Base-by-base conservation (phyloP, 2,113 vertebrate species). In the Colius striatus region DNA sequence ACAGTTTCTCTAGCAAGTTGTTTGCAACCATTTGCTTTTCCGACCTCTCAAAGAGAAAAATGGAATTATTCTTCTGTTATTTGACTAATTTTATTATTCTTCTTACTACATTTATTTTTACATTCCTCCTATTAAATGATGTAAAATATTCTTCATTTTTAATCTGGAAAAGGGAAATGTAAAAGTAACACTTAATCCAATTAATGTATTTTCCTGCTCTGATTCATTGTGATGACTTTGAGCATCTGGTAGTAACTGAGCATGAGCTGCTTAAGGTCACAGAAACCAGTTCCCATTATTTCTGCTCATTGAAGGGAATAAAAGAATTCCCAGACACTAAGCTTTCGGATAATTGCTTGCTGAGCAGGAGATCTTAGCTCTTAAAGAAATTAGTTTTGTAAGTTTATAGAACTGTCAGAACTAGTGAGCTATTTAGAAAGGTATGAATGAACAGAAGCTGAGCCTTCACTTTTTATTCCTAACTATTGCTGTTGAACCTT, bases 281-380 rank as follows among this genome's bases (percentile, higher is more conserved):
- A 89, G 91, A 94, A 95, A 91, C 93, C 94, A 97, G 97, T 98
- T 96, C 96, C 84, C 66, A 97, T 98, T 98, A 97, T 97, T 98
- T 97, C 94, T 97, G 95, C 92, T 98, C 91, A 96, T 74, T 97
- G 97, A 98, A 97, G 97, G 97, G 96, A 96, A 98, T 97, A 97
- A 98, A 96, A 95, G 91, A 97, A 97, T 97, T 97, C 98, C 77
- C 94, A 92, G 90, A 62, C 90, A 95, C 95, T 98, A 98, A 98
- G 98, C 98, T 97, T 97, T 58, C n/a, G 85, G 96, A 82, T 98
- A 98, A 98, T 98, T 97, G 96, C 95, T 97, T 16, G 84, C 89
- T 97, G 95, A 96, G 85, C 89, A 96, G 84, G 96, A 97, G 84
- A 92, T 89, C 84, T 97, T 96, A n/a, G 77, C 89, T 97, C 93